Conservation (phyloP, 1,140 invertebrate genomes). For the Tribolium madens region DNA sequence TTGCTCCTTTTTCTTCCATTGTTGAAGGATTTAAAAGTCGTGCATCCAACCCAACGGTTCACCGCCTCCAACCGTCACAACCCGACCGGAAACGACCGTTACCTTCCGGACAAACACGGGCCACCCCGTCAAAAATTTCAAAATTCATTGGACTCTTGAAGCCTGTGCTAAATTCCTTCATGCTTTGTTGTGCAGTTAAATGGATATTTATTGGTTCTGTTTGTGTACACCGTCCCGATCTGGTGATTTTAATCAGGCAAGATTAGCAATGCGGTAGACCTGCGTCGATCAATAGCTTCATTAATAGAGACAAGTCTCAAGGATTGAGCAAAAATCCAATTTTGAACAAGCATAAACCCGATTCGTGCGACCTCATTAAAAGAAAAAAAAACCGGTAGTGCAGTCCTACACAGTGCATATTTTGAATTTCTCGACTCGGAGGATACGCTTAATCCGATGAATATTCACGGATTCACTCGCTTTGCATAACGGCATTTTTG, state of each 20-base stretch:
- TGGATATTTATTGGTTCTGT: slow-evolving; percentile 34
- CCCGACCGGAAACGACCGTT: slow-evolving; percentile 13
- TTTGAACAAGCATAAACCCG: neutral
- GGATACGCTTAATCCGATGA: neutral
- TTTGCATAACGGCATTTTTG: slow-evolving; percentile 20
- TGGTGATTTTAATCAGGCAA: slow-evolving; percentile 9
- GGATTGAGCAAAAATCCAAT: slow-evolving; percentile 14
- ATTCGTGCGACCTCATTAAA: neutral
- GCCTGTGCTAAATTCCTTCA: slow-evolving; percentile 29
- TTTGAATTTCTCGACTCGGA: slow-evolving; percentile 25
- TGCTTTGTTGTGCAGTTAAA: slow-evolving; percentile 15
- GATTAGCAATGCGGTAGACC: slow-evolving; percentile 7
- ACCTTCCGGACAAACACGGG: neutral
- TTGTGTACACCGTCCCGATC: neutral
- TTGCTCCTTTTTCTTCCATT: neutral
- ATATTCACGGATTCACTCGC: slow-evolving; percentile 5
- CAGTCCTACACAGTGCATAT: slow-evolving; percentile 9
- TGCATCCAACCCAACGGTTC: slow-evolving; percentile 11
- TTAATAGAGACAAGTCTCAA: slow-evolving; percentile 5
- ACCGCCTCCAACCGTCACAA: neutral
- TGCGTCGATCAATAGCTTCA: slow-evolving; percentile 27
- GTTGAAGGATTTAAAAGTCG: neutral
- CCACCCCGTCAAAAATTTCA: slow-evolving; percentile 6
- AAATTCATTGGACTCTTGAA: slow-evolving; percentile 12
- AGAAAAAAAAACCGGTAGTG: neutral